Evolutionary conservation across 1,140 invertebrate species (phyloP).

Genomic region (Solenopsis fugax): DNA sequence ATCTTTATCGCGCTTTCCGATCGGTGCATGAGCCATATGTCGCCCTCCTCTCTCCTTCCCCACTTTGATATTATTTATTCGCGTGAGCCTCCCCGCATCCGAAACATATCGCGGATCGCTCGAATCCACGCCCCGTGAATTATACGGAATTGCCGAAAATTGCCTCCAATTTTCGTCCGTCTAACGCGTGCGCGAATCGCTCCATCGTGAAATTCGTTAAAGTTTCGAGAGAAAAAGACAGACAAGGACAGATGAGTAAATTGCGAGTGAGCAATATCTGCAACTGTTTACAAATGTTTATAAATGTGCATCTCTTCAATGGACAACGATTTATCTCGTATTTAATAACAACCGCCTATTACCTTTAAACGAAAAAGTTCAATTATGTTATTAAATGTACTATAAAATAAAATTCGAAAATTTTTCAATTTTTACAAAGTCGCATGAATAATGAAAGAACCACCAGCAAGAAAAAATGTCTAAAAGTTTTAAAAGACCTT

Average conservation of each 20-base stretch:
- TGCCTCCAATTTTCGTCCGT: slow-evolving; percentile 70
- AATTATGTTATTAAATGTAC: background rate
- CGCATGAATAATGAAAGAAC: background rate
- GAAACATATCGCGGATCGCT: slow-evolving; percentile 40
- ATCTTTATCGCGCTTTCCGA: slow-evolving; percentile 70
- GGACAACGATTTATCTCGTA: background rate
- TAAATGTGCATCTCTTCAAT: background rate
- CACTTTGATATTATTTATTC: slow-evolving; percentile 69
- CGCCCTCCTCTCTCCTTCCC: slow-evolving; percentile 56
- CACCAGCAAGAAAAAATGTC: background rate
- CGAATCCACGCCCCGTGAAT: slow-evolving; percentile 67
- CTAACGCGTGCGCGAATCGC: slow-evolving; percentile 14
- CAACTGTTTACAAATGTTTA: background rate
- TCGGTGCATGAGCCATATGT: slow-evolving; percentile 75
- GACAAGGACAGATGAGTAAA: background rate
- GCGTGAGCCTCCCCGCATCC: slow-evolving; percentile 33
- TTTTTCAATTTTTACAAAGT: background rate
- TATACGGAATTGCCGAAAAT: slow-evolving; percentile 74
- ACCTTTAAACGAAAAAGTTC: background rate
- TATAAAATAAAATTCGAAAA: background rate
- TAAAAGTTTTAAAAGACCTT: background rate
- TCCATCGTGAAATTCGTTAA: slow-evolving; percentile 7
- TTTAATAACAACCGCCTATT: background rate
- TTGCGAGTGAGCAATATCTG: background rate
- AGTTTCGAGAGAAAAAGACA: background rate